Conservation (phyloP, 2,113 vertebrate genomes). For the Syngnathus scovelli region DNA sequence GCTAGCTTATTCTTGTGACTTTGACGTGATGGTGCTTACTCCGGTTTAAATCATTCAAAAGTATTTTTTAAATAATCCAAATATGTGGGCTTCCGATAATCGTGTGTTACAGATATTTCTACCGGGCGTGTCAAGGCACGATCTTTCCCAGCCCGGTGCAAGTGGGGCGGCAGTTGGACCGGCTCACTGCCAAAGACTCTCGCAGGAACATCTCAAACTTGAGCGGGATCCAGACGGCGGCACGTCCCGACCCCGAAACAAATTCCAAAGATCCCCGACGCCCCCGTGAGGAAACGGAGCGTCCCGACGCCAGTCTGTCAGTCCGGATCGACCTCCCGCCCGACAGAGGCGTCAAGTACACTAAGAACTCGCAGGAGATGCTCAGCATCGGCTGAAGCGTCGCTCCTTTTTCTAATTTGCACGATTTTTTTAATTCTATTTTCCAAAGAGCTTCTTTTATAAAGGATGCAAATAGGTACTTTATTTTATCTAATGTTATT, state of each 20-base stretch:
- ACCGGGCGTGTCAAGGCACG: conserved; percentile 84
- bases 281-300: conserved; percentile 27
- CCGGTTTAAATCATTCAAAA: no score
- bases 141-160: conserved; percentile 85
- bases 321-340: conserved; percentile 67
- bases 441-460: conserved; percentile 72
- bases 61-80: no score
- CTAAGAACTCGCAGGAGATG: conserved; percentile 42
- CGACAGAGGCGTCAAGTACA: conserved; percentile 47
- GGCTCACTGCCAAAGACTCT: conserved; percentile 51
- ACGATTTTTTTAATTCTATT: conserved; percentile 77
- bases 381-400: conserved; percentile 32
- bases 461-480: conserved; percentile 66
- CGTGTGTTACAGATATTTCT: conserved; percentile 78
- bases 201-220: conserved; percentile 66
- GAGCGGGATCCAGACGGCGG: conserved; percentile 42
- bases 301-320: conserved; percentile 59
- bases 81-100: not conserved
- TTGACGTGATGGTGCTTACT: no score
- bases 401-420: conserved; percentile 75
- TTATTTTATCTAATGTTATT: conserved; percentile 46
- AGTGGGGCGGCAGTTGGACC: conserved; percentile 81
- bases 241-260: conserved; percentile 33
- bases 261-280: conserved; percentile 26
- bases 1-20: not conserved